A percentile compares a stretch with the other conserved stretches of the same genome.
phyloP scores from a whole-genome alignment of 2,113 vertebrate species.

The Toxotes jaculatrix region DNA sequence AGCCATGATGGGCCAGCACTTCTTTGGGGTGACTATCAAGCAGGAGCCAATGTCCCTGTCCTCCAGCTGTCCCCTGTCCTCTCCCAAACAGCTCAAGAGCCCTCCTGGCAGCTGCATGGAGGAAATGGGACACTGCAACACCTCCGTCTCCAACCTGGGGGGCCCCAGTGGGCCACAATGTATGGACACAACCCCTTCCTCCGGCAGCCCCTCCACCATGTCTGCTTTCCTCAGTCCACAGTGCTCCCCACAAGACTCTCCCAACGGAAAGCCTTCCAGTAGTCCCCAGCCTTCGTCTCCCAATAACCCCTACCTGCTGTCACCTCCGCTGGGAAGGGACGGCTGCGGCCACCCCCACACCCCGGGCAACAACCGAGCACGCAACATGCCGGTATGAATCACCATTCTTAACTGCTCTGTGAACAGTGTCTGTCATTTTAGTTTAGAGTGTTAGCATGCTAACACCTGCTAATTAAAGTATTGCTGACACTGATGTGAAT shows the following conservation, averaged over 20 bases:
- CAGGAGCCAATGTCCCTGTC: conserved; percentile 87
- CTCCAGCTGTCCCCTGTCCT: conserved; percentile 92
- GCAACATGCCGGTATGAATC: conserved; percentile 85
- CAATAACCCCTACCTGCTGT: conserved; percentile 89
- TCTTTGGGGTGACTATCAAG: conserved; percentile 91
- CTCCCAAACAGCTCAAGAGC: conserved; percentile 84
- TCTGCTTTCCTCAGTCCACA: conserved; percentile 95
- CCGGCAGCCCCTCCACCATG: conserved; percentile 83
- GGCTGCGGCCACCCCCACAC: conserved; percentile 82
- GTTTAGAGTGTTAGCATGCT: too few relatives aligned
- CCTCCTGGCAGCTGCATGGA: conserved; percentile 80
- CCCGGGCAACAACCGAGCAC: conserved; percentile 80
- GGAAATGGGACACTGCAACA: conserved; percentile 81
- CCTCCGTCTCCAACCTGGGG: conserved; percentile 76
- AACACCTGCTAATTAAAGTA: too few relatives aligned
- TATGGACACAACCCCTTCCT: conserved; percentile 80
- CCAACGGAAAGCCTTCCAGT: conserved; percentile 83
- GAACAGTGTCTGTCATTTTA: too few relatives aligned
- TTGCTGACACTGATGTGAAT: too few relatives aligned
- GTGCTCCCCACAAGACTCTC: conserved; percentile 94
- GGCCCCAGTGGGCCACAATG: conserved; percentile 80
- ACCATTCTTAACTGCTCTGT: neutral
- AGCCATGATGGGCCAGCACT: conserved; percentile 81
- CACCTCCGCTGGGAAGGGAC: conserved; percentile 83
- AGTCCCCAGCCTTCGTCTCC: conserved; percentile 94